Conservation (phyloP, 2,797 vertebrate genomes). For the Delichon dasypus region DNA sequence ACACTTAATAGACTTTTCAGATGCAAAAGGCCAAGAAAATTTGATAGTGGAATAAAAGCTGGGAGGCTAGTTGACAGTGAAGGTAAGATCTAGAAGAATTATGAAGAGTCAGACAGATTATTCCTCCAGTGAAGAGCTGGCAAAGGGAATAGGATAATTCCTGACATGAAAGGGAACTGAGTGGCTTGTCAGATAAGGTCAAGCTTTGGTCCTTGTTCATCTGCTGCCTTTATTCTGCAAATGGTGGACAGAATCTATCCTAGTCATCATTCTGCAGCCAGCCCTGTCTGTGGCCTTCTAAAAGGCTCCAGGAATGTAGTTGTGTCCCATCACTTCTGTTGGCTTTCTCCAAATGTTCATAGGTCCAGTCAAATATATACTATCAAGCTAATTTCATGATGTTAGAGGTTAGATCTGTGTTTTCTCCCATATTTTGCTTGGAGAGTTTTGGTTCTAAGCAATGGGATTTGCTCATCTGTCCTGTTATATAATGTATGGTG, state of each 20-base stretch:
- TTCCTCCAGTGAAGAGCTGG: not conserved
- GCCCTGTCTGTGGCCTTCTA: not conserved
- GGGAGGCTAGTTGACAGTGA: not conserved
- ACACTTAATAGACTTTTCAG: not conserved
- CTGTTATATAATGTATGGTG: not conserved
- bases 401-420: not conserved
- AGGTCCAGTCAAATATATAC: not conserved
- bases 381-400: not conserved
- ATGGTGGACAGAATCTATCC: not conserved
- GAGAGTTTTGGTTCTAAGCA: not conserved
- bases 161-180: not conserved
- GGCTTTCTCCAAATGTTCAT: not conserved
- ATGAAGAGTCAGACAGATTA: slow-evolving; percentile 8
- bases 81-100: not conserved
- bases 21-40: not conserved
- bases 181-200: not conserved
- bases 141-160: not conserved
- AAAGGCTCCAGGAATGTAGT: not conserved
- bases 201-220: not conserved
- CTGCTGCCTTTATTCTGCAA: slow-evolving; percentile 6
- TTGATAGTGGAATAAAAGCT: not conserved
- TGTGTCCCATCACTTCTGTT: not conserved
- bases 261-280: not conserved
- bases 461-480: not conserved
- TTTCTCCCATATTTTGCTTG: not conserved